Evolutionary conservation across 2,888 invertebrate genomes (phyloP).

Genomic region (Rapana venosa): DNA sequence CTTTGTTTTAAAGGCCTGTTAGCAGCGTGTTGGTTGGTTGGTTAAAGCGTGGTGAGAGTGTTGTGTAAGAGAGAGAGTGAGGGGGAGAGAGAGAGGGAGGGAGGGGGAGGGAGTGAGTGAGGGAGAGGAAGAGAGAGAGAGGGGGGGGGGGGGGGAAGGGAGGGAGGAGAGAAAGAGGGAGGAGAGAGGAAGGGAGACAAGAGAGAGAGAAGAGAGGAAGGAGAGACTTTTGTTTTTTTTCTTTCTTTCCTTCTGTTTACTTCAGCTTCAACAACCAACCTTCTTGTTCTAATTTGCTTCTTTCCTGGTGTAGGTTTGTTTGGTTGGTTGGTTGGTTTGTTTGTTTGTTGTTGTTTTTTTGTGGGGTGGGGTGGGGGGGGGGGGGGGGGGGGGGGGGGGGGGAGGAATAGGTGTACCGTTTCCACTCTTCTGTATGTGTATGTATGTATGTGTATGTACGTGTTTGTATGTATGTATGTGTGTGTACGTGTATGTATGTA

Average conservation of each 20-base stretch:
- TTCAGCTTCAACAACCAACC: too few relatives aligned
- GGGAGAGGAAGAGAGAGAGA: background rate
- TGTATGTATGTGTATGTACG: background rate
- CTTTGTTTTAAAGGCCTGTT: too few relatives aligned
- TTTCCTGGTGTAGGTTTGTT: too few relatives aligned
- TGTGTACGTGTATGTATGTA: background rate
- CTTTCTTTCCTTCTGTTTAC: too few relatives aligned
- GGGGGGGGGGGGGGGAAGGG: background rate
- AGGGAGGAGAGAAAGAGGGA: background rate
- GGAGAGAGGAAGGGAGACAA: background rate
- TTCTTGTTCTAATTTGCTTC: too few relatives aligned
- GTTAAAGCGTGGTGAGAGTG: too few relatives aligned
- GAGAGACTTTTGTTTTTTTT: background rate
- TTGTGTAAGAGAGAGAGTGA: background rate
- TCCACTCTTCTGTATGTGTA: background rate
- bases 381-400: too few relatives aligned
- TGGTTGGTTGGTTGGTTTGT: too few relatives aligned
- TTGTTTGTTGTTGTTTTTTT: too few relatives aligned
- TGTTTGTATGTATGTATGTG: background rate
- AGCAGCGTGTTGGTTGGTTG: too few relatives aligned
- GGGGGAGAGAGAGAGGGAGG: background rate
- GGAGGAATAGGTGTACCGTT: too few relatives aligned
- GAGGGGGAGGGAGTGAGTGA: background rate
- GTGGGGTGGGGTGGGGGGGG: too few relatives aligned
- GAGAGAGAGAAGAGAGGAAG: background rate